A percentile compares a stretch with the other conserved stretches of the same genome.
phyloP scores from a whole-genome alignment of 1,140 invertebrate species.

The Diachasma alloeum region DNA sequence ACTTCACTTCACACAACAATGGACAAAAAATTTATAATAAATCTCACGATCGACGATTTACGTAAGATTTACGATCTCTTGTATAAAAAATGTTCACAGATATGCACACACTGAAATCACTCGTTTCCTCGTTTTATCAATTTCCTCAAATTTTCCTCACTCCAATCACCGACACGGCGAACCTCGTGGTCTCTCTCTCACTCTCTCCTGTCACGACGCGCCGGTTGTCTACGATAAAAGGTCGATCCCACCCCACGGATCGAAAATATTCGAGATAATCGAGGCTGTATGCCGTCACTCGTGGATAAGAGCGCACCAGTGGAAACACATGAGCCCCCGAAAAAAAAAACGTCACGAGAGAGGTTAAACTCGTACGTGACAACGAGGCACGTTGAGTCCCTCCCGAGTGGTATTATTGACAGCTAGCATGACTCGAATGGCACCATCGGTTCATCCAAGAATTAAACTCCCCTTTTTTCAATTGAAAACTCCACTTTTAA shows the following conservation, averaged over 20 bases:
- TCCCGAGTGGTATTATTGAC: not conserved
- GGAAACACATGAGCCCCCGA: not conserved
- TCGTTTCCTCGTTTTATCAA: not conserved
- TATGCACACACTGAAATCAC: slow-evolving; percentile 1
- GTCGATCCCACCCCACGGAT: not conserved
- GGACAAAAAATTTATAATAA: not conserved
- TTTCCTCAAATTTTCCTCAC: not conserved
- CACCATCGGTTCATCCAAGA: not conserved
- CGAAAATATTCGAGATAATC: not conserved
- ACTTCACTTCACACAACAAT: not conserved
- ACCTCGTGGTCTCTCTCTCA: not conserved
- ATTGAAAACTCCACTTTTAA: not conserved
- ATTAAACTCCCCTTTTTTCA: not conserved
- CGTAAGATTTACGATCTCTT: not conserved
- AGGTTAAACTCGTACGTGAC: not conserved
- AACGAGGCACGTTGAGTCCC: not conserved
- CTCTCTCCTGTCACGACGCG: not conserved
- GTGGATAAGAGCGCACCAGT: not conserved
- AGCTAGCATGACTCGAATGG: not conserved
- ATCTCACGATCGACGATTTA: not conserved
- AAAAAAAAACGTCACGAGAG: not conserved
- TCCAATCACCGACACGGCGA: not conserved
- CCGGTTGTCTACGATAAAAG: not conserved
- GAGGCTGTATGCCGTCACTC: not conserved
- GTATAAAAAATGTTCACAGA: slow-evolving; percentile 9